These are phyloP conservation scores for Chironomus striatipennis DNA, from an alignment of 1,140 invertebrate genomes.

Conservation along the genomic window DNA sequence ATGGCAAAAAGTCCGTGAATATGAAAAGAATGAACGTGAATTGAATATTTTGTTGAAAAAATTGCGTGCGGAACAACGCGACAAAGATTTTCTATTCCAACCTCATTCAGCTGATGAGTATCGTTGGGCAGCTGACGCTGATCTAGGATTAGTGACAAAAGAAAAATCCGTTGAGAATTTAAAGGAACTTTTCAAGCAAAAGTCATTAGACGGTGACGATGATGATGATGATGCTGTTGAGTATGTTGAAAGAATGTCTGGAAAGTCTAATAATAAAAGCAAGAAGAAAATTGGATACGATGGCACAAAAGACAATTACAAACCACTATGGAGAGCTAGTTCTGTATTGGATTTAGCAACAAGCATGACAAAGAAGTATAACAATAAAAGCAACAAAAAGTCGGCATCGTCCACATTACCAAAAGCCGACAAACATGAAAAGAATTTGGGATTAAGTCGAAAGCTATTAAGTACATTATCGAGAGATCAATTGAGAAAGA, in stretches of 20 bases:
- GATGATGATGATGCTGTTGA: conserved; percentile 42
- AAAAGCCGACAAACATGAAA: conserved; percentile 33
- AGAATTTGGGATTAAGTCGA: conserved; percentile 55
- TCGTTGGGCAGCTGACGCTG: conserved; percentile 61
- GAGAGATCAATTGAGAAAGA: conserved; percentile 70
- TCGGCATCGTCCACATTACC: background rate
- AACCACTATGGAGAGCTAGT: conserved; percentile 72
- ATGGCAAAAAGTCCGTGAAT: conserved; percentile 70
- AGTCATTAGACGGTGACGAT: conserved; percentile 38
- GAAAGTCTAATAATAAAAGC: conserved; percentile 30
- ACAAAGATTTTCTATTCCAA: conserved; percentile 75
- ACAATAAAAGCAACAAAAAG: conserved; percentile 30
- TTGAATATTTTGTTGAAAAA: conserved; percentile 67
- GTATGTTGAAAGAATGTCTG: conserved; percentile 33
- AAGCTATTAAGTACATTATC: conserved; percentile 75
- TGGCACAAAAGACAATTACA: conserved; percentile 57
- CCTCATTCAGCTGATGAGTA: conserved; percentile 59
- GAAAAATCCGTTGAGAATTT: conserved; percentile 82
- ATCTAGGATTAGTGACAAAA: conserved; percentile 68
- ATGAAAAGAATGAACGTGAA: conserved; percentile 74
- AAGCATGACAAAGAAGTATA: conserved; percentile 49
- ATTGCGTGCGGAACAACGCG: conserved; percentile 65
- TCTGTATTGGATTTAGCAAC: conserved; percentile 68
- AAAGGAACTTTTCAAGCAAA: conserved; percentile 57
- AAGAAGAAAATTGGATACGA: conserved; percentile 39